Percentiles rank a stretch among this genome's conserved stretches.
phyloP scores from a whole-genome alignment of 2,113 vertebrate genomes.

The Burhinus oedicnemus region DNA sequence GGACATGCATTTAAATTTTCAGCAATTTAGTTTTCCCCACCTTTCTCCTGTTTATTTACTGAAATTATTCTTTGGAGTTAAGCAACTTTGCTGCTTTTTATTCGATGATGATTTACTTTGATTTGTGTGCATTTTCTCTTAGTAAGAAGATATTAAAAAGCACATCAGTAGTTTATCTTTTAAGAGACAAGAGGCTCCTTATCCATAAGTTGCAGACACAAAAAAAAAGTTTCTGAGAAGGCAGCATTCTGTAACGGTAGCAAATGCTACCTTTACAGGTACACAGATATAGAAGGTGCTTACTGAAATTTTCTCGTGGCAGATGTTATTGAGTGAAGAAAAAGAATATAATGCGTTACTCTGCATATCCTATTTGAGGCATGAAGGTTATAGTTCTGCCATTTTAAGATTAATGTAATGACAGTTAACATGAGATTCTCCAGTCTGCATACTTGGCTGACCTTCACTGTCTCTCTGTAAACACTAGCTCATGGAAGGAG shows the following conservation, averaged over 20 bases:
- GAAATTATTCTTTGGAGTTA: background rate
- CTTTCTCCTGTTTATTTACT: background rate
- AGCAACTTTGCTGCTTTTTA: background rate
- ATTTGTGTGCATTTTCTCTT: background rate
- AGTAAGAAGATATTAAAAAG: background rate
- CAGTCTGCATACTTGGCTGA: background rate
- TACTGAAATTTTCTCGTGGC: background rate
- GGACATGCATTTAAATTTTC: background rate
- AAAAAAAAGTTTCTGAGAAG: background rate
- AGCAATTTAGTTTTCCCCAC: background rate
- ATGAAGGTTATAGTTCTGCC: background rate
- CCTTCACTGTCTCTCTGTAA: background rate
- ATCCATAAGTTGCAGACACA: background rate
- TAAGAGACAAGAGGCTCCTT: background rate
- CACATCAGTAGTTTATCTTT: background rate
- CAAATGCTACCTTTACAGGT: too few relatives aligned
- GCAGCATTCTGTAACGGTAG: background rate
- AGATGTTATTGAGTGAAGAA: background rate
- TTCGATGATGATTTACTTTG: background rate
- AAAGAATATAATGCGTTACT: background rate
- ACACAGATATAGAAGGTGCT: background rate
- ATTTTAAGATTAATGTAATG: background rate
- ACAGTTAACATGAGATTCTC: background rate
- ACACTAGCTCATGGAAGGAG: background rate
- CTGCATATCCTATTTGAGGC: background rate